phyloP scores from a whole-genome alignment of 1,140 invertebrate species.

The Argopecten irradians region DNA sequence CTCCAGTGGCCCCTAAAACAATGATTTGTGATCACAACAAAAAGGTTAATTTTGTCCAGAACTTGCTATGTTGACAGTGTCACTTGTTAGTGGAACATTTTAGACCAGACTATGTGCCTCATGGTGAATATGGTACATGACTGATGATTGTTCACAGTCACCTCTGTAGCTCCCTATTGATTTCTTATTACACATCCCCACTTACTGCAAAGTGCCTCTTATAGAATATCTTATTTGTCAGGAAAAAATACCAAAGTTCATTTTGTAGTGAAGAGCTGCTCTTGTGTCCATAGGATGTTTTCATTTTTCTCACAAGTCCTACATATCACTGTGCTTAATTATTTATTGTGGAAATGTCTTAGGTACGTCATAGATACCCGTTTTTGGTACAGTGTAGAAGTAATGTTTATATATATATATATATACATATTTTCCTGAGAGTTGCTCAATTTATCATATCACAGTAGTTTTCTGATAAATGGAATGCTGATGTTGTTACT shows the following conservation, averaged over 20 bases:
- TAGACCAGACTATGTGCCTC: no score
- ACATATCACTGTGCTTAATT: not conserved
- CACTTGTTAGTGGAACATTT: no score
- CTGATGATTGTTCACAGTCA: not conserved
- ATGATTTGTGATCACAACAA: no score
- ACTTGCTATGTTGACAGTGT: no score
- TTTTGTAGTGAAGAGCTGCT: not conserved
- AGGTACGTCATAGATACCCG: not conserved
- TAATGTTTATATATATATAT: no score
- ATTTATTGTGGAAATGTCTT: not conserved
- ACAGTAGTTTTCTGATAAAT: not conserved
- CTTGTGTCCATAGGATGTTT: no score
- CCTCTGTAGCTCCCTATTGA: not conserved
- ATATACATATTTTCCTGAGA: not conserved
- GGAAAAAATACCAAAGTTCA: not conserved
- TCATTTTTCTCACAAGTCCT: not conserved
- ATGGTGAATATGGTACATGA: no score
- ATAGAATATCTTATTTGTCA: conserved; percentile 23
- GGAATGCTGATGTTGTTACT: not conserved
- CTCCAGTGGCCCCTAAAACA: no score
- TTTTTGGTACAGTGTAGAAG: not conserved
- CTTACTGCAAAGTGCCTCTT: not conserved
- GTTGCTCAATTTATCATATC: not conserved
- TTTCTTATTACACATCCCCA: conserved; percentile 3
- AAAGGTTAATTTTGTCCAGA: no score